These are phyloP conservation scores for Marmota monax DNA, from an alignment of 2,113 vertebrate species.

Conservation along the genomic window DNA sequence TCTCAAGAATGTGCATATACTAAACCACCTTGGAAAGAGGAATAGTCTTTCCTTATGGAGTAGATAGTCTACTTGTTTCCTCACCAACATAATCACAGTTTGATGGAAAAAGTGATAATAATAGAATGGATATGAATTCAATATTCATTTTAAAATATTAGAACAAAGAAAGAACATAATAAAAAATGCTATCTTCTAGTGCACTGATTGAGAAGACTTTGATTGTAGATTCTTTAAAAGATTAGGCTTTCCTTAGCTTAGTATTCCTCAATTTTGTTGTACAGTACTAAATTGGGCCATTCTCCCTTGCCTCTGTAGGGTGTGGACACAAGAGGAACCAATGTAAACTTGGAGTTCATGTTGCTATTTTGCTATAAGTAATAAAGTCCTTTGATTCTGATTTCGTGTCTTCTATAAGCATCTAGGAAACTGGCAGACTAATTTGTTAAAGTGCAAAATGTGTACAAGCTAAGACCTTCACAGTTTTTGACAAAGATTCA, in stretches of 20 bases:
- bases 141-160: background rate
- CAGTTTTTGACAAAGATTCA: background rate
- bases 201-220: too few relatives aligned
- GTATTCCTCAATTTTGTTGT: background rate
- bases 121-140: background rate
- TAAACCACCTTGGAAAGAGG: background rate
- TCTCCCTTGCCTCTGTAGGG: background rate
- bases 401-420: background rate
- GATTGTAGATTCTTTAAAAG: too few relatives aligned
- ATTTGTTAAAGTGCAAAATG: background rate
- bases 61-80: too few relatives aligned
- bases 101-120: background rate
- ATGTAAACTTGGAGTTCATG: background rate
- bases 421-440: background rate
- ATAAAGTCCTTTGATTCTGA: background rate
- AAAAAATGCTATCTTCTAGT: background rate
- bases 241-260: background rate
- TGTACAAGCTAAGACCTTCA: background rate
- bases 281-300: too few relatives aligned
- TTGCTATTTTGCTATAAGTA: background rate
- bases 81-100: background rate
- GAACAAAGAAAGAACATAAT: background rate
- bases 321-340: background rate
- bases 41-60: too few relatives aligned
- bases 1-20: too few relatives aligned